Base-by-base conservation (phyloP, 2,797 vertebrate species). In the Calcarius lapponicus region DNA sequence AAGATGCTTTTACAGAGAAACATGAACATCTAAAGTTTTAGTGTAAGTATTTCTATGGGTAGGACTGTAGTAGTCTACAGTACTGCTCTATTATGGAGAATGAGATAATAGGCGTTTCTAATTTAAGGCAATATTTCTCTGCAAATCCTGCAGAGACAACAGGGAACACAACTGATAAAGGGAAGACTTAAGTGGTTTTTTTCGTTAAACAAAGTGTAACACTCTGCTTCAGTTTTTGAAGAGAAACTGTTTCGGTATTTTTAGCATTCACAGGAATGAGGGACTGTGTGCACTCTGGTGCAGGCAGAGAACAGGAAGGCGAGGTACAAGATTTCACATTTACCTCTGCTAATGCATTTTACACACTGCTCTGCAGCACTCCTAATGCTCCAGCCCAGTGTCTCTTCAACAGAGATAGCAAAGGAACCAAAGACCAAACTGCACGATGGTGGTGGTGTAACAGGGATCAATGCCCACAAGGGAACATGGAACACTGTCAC, bases 401-500 rank as follows among this genome's bases (percentile, higher is more conserved):
- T 42, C 45, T 54, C 50, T 48, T 29, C 65, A 79, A 62, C 57
- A 67, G 72, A 54, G 11, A 42, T 9, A 47, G 56, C 57, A 92
- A 85, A 90, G 34, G 40, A 56, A 40, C 28, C 18, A 16, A n/a
- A 19, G 38, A 15, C 36, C 26, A 10, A 75, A 43, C 18, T 4
- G 57, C 1, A 9, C 5, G 19, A 0, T 13, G 43, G 51, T 57
- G 48, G 9, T n/a, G 82, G 6, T 62, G 43, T 34, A 67, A 65
- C 61, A 92, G 21, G n/a, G 54, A 84, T 47, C 13, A 3, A 10
- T 42, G 76, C 42, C 76, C 80, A 42, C 0, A 0, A 69, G 76
- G 57, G 57, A 83, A 79, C 3, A 4, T 0, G 0, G 29, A 72
- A 82, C 0, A 0, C 40, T 75, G 69, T 70, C n/a, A 0, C 78